Conservation (phyloP, 1,140 invertebrate species). For the Hypothenemus hampei region DNA sequence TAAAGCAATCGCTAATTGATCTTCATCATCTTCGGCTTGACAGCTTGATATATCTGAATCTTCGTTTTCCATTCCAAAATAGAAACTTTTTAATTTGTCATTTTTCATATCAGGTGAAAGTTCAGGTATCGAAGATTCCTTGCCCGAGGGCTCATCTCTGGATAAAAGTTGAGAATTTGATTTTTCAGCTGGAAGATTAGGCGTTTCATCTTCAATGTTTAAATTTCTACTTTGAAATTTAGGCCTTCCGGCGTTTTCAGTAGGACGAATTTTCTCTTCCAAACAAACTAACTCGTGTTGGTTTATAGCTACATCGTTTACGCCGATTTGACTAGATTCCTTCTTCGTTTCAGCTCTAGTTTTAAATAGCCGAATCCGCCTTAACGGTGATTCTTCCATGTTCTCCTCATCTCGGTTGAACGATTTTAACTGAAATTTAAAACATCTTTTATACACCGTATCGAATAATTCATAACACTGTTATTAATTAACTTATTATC, state of each 20-base stretch:
- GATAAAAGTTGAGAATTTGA: constrained; percentile 2
- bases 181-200: background rate
- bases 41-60: constrained; percentile 49
- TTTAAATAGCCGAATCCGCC: constrained; percentile 62
- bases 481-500: too few relatives aligned
- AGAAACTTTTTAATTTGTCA: constrained; percentile 63
- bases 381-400: constrained; percentile 44
- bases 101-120: constrained; percentile 46
- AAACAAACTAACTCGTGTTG: background rate
- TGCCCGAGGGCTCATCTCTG: constrained; percentile 46
- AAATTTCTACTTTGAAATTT: constrained; percentile 52
- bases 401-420: constrained; percentile 22
- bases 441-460: background rate
- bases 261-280: constrained; percentile 22
- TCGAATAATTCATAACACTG: background rate
- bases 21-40: constrained; percentile 44
- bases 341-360: constrained; percentile 66
- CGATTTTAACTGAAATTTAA: background rate
- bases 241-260: constrained; percentile 10
- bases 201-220: constrained; percentile 34
- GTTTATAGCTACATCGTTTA: constrained; percentile 6
- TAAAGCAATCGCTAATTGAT: constrained; percentile 58
- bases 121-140: constrained; percentile 55
- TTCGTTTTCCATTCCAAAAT: constrained; percentile 65
- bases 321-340: constrained; percentile 39